Evolutionary conservation across 1,140 invertebrate species (phyloP).

Genomic region (Drosophila ananassae): DNA sequence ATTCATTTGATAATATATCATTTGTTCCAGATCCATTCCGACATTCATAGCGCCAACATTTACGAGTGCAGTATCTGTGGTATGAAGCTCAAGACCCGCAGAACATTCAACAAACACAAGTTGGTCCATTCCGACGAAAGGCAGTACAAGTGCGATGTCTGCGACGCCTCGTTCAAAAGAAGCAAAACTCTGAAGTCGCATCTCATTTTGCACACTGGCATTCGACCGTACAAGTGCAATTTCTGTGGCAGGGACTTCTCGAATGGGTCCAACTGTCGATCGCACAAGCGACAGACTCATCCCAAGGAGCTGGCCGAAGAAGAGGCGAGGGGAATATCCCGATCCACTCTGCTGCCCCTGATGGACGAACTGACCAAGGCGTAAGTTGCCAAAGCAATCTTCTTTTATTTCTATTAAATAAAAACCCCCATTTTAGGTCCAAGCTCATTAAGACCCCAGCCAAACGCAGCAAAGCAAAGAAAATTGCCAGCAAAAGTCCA

Average conservation of each 20-base stretch:
- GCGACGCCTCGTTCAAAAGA: constrained; percentile 76
- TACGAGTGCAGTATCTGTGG: constrained; percentile 84
- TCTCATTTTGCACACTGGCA: constrained; percentile 84
- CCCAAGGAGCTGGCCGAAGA: constrained; percentile 84
- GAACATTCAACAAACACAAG: constrained; percentile 85
- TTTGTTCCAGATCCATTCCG: constrained; percentile 61
- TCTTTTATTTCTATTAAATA: accelerated
- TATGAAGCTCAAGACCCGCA: constrained; percentile 83
- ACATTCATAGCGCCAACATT: constrained; percentile 83
- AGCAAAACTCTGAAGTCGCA: constrained; percentile 84
- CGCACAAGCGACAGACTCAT: constrained; percentile 85
- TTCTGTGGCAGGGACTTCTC: constrained; percentile 85
- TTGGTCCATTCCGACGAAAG: constrained; percentile 84
- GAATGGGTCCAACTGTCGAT: constrained; percentile 85
- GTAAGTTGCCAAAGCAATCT: constrained; percentile 35
- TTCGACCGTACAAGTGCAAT: constrained; percentile 84
- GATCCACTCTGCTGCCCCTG: constrained; percentile 65
- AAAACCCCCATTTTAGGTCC: constrained; percentile 18
- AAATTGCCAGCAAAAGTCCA: constrained; percentile 8
- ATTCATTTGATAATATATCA: too few species aligned
- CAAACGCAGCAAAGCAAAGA: constrained; percentile 32
- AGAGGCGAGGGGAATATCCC: constrained; percentile 68
- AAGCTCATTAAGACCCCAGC: constrained; percentile 64
- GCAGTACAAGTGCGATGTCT: constrained; percentile 84
- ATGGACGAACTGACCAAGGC: constrained; percentile 72